These are phyloP conservation scores for Cavia aperea DNA, from an alignment of 2,113 vertebrate species.

Conservation along the genomic window DNA sequence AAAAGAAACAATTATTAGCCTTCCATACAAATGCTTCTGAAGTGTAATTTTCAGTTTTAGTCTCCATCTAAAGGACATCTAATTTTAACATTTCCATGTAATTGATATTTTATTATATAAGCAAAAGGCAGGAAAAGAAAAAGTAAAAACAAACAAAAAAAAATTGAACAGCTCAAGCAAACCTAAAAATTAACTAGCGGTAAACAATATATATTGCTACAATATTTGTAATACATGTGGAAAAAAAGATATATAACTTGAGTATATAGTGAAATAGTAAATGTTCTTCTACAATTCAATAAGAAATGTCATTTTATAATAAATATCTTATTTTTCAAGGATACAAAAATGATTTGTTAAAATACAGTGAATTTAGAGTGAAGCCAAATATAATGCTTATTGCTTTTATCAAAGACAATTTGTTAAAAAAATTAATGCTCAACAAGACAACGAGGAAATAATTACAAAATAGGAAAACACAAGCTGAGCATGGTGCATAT, in stretches of 20 bases:
- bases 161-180: not conserved
- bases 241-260: not conserved
- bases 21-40: not conserved
- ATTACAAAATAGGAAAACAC: not conserved
- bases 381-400: not conserved
- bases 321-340: not conserved
- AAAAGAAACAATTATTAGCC: not conserved
- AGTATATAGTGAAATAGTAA: not conserved
- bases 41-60: slow-evolving; percentile 21
- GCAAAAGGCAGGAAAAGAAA: not conserved
- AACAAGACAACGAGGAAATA: not conserved
- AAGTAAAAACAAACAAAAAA: not conserved
- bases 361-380: not conserved
- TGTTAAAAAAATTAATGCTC: not conserved
- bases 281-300: not conserved
- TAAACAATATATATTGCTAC: not conserved
- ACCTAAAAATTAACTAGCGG: not conserved
- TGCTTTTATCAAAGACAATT: slow-evolving; percentile 13
- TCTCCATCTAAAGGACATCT: not conserved
- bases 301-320: not conserved
- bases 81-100: not conserved
- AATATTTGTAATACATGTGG: not conserved
- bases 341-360: not conserved
- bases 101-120: not conserved
- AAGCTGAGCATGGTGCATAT: not conserved